phyloP scores from a whole-genome alignment of 2,113 vertebrate genomes.

The Lophius piscatorius region DNA sequence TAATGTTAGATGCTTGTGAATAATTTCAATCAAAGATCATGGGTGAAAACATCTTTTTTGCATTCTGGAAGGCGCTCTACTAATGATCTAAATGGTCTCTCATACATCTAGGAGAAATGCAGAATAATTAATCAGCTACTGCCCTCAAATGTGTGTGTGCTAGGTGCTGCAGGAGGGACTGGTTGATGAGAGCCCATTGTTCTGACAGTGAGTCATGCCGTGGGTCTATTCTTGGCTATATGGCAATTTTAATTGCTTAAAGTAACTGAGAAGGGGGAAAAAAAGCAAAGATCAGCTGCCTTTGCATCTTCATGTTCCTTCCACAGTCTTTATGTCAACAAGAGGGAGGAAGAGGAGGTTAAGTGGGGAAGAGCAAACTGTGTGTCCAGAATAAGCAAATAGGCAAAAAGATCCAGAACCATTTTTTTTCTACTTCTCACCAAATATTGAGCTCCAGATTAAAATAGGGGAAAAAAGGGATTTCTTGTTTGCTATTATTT shows the following conservation, averaged over 20 bases:
- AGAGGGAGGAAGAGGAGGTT: conserved; percentile 5
- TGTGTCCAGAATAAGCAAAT: background rate
- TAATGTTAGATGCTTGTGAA: no score
- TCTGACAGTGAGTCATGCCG: conserved; percentile 44
- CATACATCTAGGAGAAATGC: conserved; percentile 1
- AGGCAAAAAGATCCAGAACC: background rate
- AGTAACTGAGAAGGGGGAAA: conserved; percentile 2
- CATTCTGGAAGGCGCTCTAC: no score
- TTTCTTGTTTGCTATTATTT: no score
- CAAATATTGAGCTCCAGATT: no score
- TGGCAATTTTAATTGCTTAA: conserved; percentile 39
- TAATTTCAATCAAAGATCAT: no score
- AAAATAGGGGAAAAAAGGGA: no score
- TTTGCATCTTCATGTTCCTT: conserved; percentile 2
- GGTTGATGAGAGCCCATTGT: conserved; percentile 19
- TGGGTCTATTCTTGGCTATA: background rate
- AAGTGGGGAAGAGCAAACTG: conserved; percentile 4
- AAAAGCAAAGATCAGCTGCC: conserved; percentile 28
- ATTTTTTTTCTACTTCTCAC: background rate
- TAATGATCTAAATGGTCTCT: conserved; percentile 8
- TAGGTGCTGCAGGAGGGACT: background rate
- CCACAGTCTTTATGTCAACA: conserved; percentile 5
- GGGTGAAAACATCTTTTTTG: no score
- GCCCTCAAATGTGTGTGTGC: conserved; percentile 13
- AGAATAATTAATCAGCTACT: conserved; percentile 32